A percentile compares a stretch with the other conserved stretches of the same genome.
phyloP scores from a whole-genome alignment of 2,113 vertebrate species.

The Eretmochelys imbricata region DNA sequence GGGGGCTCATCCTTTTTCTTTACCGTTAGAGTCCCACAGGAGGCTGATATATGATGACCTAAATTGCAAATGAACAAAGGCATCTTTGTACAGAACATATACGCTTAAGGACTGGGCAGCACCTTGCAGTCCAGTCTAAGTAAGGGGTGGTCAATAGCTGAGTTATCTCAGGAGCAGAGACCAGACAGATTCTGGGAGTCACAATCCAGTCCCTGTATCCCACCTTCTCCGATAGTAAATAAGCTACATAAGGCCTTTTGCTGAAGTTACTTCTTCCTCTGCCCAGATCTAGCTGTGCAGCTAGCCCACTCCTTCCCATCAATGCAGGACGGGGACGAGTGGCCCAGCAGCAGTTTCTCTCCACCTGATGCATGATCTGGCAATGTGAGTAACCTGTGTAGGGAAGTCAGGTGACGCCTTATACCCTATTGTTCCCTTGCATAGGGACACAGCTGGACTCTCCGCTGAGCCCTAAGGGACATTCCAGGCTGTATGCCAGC shows the following conservation, averaged over 20 bases:
- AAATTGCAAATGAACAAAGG: constrained; percentile 43
- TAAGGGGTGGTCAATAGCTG: background rate
- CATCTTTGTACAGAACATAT: background rate
- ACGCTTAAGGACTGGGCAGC: background rate
- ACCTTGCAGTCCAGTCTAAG: background rate
- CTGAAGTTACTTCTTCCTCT: background rate
- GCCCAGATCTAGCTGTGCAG: background rate
- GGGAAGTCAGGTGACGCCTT: background rate
- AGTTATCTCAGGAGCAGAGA: background rate
- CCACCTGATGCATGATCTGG: background rate
- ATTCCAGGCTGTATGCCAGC: background rate
- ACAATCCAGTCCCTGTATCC: background rate
- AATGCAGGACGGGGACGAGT: background rate
- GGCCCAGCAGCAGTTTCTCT: background rate
- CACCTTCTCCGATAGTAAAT: background rate
- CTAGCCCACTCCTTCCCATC: background rate
- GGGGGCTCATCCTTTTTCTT: background rate
- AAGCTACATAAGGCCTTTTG: background rate
- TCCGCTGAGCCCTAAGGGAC: background rate
- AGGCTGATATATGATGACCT: constrained; percentile 3
- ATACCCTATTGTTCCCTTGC: background rate
- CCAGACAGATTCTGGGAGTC: background rate
- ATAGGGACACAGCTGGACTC: constrained; percentile 43
- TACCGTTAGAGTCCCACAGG: constrained; percentile 32
- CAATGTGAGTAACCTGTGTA: constrained; percentile 22